Evolutionary conservation across 2,113 vertebrate genomes (phyloP), one percentile per base, ranked within the genome.

Genomic region (Callionymus lyra): DNA sequence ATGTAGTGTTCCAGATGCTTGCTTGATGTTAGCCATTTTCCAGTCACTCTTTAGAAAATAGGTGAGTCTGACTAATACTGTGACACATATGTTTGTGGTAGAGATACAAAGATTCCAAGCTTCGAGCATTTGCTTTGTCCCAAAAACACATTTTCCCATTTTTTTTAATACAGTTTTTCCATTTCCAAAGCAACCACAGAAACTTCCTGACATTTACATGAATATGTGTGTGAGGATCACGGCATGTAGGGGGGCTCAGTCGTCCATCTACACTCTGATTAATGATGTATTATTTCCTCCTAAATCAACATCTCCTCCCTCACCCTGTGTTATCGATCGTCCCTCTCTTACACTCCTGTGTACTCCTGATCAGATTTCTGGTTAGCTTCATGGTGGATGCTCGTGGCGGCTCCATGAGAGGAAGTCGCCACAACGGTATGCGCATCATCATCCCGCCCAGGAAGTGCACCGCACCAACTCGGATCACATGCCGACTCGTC

Each of bases 351-450:
- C 10, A 18, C 81, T 27, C 33, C 6, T 13, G 27, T n/a, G 3
- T 3, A 2, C 34, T 13, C 38, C 21, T 38, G 19, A 0, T 14
- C 86, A 99, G 95, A 76, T 99, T 99, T 77, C 82, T 99, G 67
- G 95, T 99, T 46, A 99, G 95, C 74, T 99, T 99, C 43, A 99
- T 99, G 95, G 95, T 99, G 36, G 95, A 98, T 8, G 95, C 95
- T 0, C 84, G 94, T 2, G 95, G 94, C 0, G 95, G 95, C n/a
- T 98, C 95, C 5, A 99, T 99, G 95, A 77, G 95, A 43, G 95
- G 94, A 21, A 97, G 93, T 50, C 94, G 95, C 0, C 95, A 99
- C 74, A 94, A 98, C 0, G 95, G 95, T 42, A 97, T 99, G 93
- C 83, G 94, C 59, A 99, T 99, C 50, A 89, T 99, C 74, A 97